Evolutionary conservation across 1,140 invertebrate genomes (phyloP).

Genomic region (Nephotettix cincticeps): DNA sequence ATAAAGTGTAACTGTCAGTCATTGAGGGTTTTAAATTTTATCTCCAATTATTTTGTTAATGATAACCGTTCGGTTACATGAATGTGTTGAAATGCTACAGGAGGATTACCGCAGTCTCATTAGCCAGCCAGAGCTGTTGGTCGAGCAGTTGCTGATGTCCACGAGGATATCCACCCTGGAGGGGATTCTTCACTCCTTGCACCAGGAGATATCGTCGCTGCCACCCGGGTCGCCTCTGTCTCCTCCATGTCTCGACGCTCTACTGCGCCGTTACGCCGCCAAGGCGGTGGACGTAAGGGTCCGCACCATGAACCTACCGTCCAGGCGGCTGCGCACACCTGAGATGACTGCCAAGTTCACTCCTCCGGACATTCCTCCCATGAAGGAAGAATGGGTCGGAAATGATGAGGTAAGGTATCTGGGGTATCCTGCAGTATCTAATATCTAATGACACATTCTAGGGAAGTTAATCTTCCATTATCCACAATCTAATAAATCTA

Average conservation of each 20-base stretch:
- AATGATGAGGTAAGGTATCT: slow-evolving; percentile 59
- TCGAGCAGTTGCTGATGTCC: slow-evolving; percentile 76
- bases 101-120: slow-evolving; percentile 61
- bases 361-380: slow-evolving; percentile 30
- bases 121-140: slow-evolving; percentile 63
- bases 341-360: slow-evolving; percentile 49
- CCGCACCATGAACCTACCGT: slow-evolving; percentile 61
- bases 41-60: too few species aligned
- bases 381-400: slow-evolving; percentile 65
- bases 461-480: too few species aligned
- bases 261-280: slow-evolving; percentile 67
- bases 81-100: too few species aligned
- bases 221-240: slow-evolving; percentile 44
- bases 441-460: too few species aligned
- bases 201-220: slow-evolving; percentile 24
- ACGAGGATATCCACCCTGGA: slow-evolving; percentile 65
- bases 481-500: too few species aligned
- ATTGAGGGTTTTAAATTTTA: too few species aligned
- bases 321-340: slow-evolving; percentile 41
- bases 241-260: slow-evolving; percentile 59
- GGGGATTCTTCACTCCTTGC: slow-evolving; percentile 51
- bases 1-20: too few species aligned
- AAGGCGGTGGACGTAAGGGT: slow-evolving; percentile 62
- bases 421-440: too few species aligned
- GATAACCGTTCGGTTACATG: too few species aligned